Evolutionary conservation across 2,888 invertebrate genomes (phyloP), one percentile per base, ranked within the genome.

Genomic region (Cataglyphis altisquamis): DNA sequence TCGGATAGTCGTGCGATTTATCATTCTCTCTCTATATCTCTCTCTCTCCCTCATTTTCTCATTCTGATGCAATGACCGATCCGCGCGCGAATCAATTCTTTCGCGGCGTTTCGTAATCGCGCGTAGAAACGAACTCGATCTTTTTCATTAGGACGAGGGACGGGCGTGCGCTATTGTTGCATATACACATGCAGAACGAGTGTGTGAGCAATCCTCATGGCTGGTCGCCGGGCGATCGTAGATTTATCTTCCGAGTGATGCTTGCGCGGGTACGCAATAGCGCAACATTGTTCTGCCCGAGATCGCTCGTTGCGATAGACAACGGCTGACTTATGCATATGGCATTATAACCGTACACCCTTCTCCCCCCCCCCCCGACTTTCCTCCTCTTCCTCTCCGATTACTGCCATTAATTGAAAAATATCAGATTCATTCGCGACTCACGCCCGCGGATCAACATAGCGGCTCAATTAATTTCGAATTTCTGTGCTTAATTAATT

Each of bases 221-320:
- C 52, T 67, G 67, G 67, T 77, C 75, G 75, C 52, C 68, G 39
- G 39, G 55, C 77, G 39, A 77, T 77, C 77, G 77, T 68, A 68
- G 77, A 68, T 77, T 77, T 77, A 77, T 77, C 77, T 77, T 77
- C 68, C 77, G 41, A 68, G 68, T 77, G 77, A 77, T 68, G 68
- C 39, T 68, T 55, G 77, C 77, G 68, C 77, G 68, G 52, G 68
- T 77, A 77, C 68, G 77, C 77, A 77, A 77, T 77, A 77, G 77
- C 68, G 55, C 68, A 77, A 77, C 77, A 77, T 77, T 77, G 77
- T 77, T 77, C 77, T 68, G 68, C 77, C 39, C 67, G 77, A 77
- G 77, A 77, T 77, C 77, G 68, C 68, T 77, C 52, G 68, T 77
- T 77, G 55, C 77, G 77, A 77, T 77, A 68, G 52, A 77, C 77